phyloP scores from a whole-genome alignment of 2,888 invertebrate genomes.

The Cyclophora albipunctata region DNA sequence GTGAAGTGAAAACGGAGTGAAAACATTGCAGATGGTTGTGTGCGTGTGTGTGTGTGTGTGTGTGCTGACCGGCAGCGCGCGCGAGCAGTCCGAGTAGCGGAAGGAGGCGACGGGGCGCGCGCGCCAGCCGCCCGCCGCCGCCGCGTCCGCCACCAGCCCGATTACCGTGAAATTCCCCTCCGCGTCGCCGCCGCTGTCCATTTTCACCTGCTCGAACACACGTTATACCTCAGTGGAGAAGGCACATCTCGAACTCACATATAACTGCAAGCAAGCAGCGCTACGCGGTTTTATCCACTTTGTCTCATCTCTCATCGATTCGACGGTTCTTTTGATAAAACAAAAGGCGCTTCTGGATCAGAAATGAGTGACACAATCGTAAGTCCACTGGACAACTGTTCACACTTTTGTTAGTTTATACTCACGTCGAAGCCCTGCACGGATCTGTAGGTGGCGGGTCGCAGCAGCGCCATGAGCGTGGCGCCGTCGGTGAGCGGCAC shows the following conservation, averaged over 20 bases:
- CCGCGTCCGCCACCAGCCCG: slow-evolving; percentile 79
- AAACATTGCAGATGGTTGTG: no score
- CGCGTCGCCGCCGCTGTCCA: slow-evolving; percentile 91
- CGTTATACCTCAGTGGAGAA: not conserved
- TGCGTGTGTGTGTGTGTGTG: no score
- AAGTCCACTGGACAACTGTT: no score
- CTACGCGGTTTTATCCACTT: no score
- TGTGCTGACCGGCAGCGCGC: slow-evolving; percentile 72
- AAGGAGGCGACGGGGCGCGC: slow-evolving; percentile 88
- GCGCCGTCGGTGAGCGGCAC: slow-evolving; percentile 84
- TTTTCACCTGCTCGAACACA: slow-evolving; percentile 77
- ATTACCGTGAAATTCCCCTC: slow-evolving; percentile 94
- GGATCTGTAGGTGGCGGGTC: slow-evolving; percentile 84
- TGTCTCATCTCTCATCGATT: no score
- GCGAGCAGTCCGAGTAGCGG: slow-evolving; percentile 76
- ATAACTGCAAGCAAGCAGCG: no score
- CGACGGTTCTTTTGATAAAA: no score
- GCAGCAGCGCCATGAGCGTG: slow-evolving; percentile 83
- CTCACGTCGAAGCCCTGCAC: slow-evolving; percentile 87
- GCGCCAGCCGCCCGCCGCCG: slow-evolving; percentile 77
- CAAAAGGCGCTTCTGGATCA: no score
- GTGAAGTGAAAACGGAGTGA: no score
- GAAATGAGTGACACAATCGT: no score
- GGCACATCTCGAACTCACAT: not conserved
- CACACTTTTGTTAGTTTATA: slow-evolving; percentile 9